Conservation (phyloP, 2,113 vertebrate genomes). For the Sinocyclocheilus anshuiensis region DNA sequence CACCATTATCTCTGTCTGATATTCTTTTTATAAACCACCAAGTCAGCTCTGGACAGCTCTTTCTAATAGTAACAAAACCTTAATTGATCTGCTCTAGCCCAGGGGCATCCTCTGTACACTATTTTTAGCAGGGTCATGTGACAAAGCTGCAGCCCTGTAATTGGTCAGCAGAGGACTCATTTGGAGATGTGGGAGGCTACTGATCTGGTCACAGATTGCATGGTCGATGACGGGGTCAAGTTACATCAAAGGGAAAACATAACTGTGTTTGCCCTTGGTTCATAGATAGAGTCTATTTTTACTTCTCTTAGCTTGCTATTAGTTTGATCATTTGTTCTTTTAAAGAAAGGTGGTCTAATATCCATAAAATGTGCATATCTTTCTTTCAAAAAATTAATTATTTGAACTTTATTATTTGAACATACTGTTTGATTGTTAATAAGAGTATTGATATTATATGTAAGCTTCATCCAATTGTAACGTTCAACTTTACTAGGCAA, state of each 20-base stretch:
- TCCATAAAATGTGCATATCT: background rate
- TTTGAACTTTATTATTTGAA: background rate
- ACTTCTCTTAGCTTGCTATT: background rate
- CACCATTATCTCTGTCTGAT: conserved; percentile 12
- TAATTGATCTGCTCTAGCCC: conserved; percentile 54
- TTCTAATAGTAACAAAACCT: conserved; percentile 43
- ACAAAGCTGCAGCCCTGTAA: conserved; percentile 35
- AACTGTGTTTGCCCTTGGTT: conserved; percentile 35
- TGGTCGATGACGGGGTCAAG: conserved; percentile 52
- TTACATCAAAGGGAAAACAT: conserved; percentile 47
- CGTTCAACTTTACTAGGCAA: background rate
- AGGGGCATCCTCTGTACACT: conserved; percentile 47
- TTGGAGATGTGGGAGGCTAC: conserved; percentile 53
- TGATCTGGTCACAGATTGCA: conserved; percentile 39
- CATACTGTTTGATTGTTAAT: background rate
- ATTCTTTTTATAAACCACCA: conserved; percentile 18
- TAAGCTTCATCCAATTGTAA: background rate
- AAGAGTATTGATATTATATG: background rate
- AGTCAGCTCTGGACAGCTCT: background rate
- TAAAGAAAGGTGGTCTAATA: background rate
- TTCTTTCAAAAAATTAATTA: background rate
- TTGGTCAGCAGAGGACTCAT: conserved; percentile 23
- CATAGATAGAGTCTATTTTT: background rate
- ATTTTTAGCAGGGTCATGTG: conserved; percentile 50
- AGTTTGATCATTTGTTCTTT: background rate